Evolutionary conservation across 2,797 vertebrate genomes (phyloP), one percentile per base, ranked within the genome.

Genomic region (Sebastes goodei): DNA sequence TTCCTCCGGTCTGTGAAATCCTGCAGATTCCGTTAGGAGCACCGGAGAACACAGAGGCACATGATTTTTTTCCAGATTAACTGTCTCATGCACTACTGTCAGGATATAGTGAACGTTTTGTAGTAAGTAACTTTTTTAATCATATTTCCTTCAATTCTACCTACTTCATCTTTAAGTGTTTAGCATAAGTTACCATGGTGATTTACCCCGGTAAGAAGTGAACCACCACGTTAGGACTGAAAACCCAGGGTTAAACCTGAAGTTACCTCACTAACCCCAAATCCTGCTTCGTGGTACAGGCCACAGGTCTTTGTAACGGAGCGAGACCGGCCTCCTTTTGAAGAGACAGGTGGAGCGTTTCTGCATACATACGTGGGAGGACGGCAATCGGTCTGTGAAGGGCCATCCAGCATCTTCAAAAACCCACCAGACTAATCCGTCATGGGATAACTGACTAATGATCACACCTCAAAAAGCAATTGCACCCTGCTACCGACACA

Each of bases 391-490:
- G 81, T 87, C 68, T 83, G 81, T 82, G 86, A 90, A 91, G 87
- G 81, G 78, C 83, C 85, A 81, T 92, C 83, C 85, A 88, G 75
- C 82, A 83, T 90, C 91, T 86, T 92, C 87, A 87, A 75, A 89
- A 71, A 83, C 72, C 81, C 79, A 77, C 78, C 63, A 64, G 67
- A 78, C 80, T 88, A 86, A 92, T 91, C 91, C 88, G 88, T 83
- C 90, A 88, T 65, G 76, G 87, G 88, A 91, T 92, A 90, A 93
- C 88, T 80, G 84, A 90, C 84, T 78, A 53, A 84, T 72, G 86
- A 93, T 93, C 91, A 92, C 91, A 94, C 93, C 91, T 87, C 86
- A 91, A 65, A 88, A 91, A 90, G 86, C 91, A 90, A 92, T 91
- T 92, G 90, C 88, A 85, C 86, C 93, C 88, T 27, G 84, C 91